Evolutionary conservation across 2,888 invertebrate genomes (phyloP), one percentile per base, ranked within the genome.

Genomic region (Bellardia pandia): DNA sequence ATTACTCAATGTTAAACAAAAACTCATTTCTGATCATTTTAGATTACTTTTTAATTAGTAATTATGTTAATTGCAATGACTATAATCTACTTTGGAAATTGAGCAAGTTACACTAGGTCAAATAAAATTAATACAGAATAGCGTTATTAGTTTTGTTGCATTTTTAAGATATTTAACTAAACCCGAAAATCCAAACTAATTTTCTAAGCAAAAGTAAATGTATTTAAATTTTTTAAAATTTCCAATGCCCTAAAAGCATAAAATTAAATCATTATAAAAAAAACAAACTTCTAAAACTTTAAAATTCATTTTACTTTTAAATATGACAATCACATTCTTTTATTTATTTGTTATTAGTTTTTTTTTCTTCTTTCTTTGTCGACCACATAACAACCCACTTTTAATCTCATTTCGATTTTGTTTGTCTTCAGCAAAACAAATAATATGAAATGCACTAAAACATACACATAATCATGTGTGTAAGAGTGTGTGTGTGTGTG

Each of bases 231-330:
- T 74, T 13, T 64, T 58, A n/a, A 51, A 60, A 68, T 68, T 80
- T 56, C 72, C 66, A 37, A 16, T 58, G 45, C n/a, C 62, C 53
- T 58, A 53, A 68, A 74, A 75, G 14, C 42, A 37, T 48, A 11
- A 40, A 51, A 69, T 68, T 69, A 42, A 68, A 76, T 75, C 58
- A 81, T 58, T 80, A 51, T 62, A 9, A 6, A 51, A 48, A 7
- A 42, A 42, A 78, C 30, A 77, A 62, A 62, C 68, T 60, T 76
- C 40, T 71, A 53, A 58, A 72, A 66, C 14, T 60, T 72, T n/a
- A 48, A 85, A 78, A 80, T 42, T 45, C 81, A 87, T 87, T 87
- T 87, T 87, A 85, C 87, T 87, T 87, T 87, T 87, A 81, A 83
- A 75, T 81, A 81, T 85, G 81, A 78, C 77, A 81, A 81, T 56